phyloP scores from a whole-genome alignment of 2,888 invertebrate genomes.

The Polia nebulosa region DNA sequence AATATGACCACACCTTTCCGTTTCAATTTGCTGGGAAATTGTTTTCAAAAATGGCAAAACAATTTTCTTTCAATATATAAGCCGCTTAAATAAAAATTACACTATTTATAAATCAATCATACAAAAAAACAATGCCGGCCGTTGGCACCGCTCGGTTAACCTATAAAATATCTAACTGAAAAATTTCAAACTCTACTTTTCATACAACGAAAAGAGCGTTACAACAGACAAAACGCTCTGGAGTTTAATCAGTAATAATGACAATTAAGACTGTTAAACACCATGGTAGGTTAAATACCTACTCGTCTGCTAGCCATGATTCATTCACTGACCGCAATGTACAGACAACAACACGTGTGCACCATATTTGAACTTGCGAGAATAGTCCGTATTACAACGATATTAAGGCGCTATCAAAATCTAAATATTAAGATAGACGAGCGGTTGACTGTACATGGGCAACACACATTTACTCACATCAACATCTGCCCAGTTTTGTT shows the following conservation, averaged over 20 bases:
- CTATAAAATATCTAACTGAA: background rate
- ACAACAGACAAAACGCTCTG: conserved; percentile 14
- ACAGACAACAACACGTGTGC: conserved; percentile 6
- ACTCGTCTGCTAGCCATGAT: conserved; percentile 44
- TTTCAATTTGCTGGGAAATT: too few relatives aligned
- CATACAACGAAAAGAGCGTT: conserved; percentile 19
- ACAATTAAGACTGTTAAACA: conserved; percentile 55
- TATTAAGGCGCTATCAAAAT: background rate
- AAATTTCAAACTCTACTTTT: background rate
- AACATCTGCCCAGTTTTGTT: background rate
- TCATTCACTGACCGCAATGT: conserved; percentile 53
- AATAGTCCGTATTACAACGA: background rate
- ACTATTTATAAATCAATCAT: background rate
- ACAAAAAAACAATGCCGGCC: background rate
- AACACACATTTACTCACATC: conserved; percentile 1
- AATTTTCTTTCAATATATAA: too few relatives aligned
- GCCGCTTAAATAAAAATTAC: too few relatives aligned
- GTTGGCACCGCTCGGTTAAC: background rate
- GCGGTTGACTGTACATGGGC: conserved; percentile 9
- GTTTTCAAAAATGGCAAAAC: too few relatives aligned
- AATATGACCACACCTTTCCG: too few relatives aligned
- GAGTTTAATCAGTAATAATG: conserved; percentile 51
- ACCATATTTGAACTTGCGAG: conserved; percentile 2
- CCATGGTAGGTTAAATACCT: conserved; percentile 47
- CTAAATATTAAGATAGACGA: background rate